phyloP scores from a whole-genome alignment of 2,888 invertebrate species.

The Falcaria lacertinaria region DNA sequence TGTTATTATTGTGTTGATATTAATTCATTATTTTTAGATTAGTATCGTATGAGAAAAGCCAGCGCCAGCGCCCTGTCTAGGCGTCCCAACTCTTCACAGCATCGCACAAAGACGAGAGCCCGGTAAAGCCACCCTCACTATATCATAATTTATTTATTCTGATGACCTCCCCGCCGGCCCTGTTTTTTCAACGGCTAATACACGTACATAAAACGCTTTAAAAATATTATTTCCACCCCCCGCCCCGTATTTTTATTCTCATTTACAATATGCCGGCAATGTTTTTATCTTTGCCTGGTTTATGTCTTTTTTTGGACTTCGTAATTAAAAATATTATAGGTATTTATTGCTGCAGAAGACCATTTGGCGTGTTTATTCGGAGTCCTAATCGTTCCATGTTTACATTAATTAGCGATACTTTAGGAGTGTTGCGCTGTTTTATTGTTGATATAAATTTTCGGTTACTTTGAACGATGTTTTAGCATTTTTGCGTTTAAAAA shows the following conservation, averaged over 20 bases:
- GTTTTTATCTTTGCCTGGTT: conserved; percentile 69
- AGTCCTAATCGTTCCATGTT: conserved; percentile 74
- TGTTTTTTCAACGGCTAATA: conserved; percentile 55
- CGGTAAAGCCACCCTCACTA: conserved; percentile 56
- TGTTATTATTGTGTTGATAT: too few relatives aligned
- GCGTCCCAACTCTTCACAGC: conserved; percentile 28
- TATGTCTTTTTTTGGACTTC: conserved; percentile 65
- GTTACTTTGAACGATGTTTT: conserved; percentile 35
- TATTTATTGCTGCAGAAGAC: conserved; percentile 70
- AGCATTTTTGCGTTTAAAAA: neutral
- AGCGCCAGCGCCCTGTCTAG: conserved; percentile 34
- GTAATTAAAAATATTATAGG: conserved; percentile 78
- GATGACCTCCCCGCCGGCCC: conserved; percentile 67
- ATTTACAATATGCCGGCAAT: conserved; percentile 65
- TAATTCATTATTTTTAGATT: too few relatives aligned
- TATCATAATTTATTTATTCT: conserved; percentile 78
- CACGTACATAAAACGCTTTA: conserved; percentile 63
- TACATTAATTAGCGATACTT: conserved; percentile 79
- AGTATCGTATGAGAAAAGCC: too few relatives aligned
- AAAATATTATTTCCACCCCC: conserved; percentile 34
- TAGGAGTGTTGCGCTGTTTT: conserved; percentile 65
- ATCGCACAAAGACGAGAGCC: conserved; percentile 45
- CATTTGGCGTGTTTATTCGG: conserved; percentile 70
- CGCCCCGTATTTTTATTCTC: conserved; percentile 49
- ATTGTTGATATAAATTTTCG: conserved; percentile 69